Conservation (phyloP, 2,888 invertebrate species). For the Plutella xylostella region DNA sequence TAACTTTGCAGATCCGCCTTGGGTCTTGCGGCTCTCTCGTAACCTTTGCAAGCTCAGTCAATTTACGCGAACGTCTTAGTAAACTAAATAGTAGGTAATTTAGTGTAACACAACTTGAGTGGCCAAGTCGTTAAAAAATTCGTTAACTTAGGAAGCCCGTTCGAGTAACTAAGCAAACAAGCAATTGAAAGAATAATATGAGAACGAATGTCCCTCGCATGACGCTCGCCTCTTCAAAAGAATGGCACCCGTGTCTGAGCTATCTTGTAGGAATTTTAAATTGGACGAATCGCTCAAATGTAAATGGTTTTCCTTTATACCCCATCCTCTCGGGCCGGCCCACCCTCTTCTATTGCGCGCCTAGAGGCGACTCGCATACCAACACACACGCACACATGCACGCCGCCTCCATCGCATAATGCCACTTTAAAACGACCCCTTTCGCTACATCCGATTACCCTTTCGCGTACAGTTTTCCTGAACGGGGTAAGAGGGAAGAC, state of each 20-base stretch:
- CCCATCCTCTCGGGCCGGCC: constrained; percentile 63
- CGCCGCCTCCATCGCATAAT: constrained; percentile 55
- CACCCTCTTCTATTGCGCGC: constrained; percentile 67
- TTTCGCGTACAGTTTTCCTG: constrained; percentile 40
- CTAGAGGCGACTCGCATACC: constrained; percentile 68
- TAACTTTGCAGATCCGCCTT: too few species aligned
- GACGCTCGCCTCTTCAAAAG: constrained; percentile 63
- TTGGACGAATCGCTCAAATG: constrained; percentile 73
- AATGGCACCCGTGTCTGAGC: constrained; percentile 69
- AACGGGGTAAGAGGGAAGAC: constrained; percentile 28
- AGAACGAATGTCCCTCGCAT: constrained; percentile 47
- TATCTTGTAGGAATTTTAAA: constrained; percentile 72
- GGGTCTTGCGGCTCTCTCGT: too few species aligned
- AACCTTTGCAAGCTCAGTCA: too few species aligned
- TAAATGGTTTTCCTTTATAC: constrained; percentile 72
- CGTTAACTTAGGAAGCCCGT: constrained; percentile 31
- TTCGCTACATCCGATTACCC: constrained; percentile 54
- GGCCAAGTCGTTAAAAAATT: constrained; percentile 21
- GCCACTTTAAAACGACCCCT: constrained; percentile 48
- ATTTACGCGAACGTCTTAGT: too few species aligned
- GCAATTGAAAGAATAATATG: constrained; percentile 29
- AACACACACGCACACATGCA: constrained; percentile 58
- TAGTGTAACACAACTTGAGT: background rate
- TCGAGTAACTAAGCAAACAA: constrained; percentile 18
- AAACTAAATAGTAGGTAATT: background rate